Evolutionary conservation across 2,113 vertebrate genomes (phyloP), one percentile per base, ranked within the genome.

Genomic region (Myotis davidii): DNA sequence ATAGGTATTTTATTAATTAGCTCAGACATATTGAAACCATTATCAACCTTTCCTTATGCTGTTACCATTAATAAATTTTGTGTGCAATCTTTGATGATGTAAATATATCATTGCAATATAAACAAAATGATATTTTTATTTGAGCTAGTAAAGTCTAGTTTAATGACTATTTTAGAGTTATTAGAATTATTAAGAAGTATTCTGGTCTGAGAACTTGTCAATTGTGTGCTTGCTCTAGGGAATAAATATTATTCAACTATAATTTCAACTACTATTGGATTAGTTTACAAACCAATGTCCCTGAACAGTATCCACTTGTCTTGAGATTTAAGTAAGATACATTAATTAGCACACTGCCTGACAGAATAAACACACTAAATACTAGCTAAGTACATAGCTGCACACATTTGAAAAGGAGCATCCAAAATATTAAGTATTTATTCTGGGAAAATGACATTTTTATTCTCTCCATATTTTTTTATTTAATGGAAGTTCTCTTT

Each of bases 301-400:
- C 70, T 79, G 32, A 61, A 65, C 3, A 32, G 0, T 64, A 65
- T 16, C 37, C 20, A 77, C 21, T 74, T 79, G 16, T 79, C 69
- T 74, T 88, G 37, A 91, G 39, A 76, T 72, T 88, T 88, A 48
- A 72, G 54, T 52, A 83, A 84, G 27, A 88, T 88, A 20, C 84
- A 67, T 16, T 76, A 76, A 27, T 72, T 81, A 76, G 11, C 34
- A 21, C 70, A 79, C 10, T 20, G 4, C 3, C 0, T 37, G 14
- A 6, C 17, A 67, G 34, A 94, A 91, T 23, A 77, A 77, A 39
- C 9, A 34, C 1, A 23, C 48, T 79, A 54, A 29, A 64, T 91
- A 67, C 45, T 7, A 50, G 29, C 29, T 34, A 37, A 77, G 9
- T 37, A 64, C 1, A 92, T 1, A 93, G 29, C 27, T 37, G 5